Base-by-base conservation (phyloP, 2,113 vertebrate genomes). In the Hydrolagus affinis region DNA sequence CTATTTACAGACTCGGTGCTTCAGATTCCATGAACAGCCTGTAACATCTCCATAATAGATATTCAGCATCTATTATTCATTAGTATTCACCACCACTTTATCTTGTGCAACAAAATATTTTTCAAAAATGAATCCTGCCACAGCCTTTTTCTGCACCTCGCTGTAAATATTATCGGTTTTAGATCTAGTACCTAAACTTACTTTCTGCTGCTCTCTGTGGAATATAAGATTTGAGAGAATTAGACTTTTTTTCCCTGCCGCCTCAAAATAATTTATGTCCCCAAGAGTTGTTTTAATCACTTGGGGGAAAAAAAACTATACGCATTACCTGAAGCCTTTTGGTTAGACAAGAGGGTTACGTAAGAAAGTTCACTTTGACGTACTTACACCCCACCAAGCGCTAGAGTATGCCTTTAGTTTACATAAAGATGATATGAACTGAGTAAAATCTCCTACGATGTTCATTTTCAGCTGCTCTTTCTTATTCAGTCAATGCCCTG, bases 41-140 rank as follows among this genome's bases (percentile, higher is more conserved):
- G 19, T 83, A 83, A 83, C 59, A 68, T 32, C 28, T 66, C 78
- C 12, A 32, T 11, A 30, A 83, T 60, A 83, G 77, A 80, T 83
- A 83, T 11, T 21, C 25, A 66, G 60, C 62, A 83, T 83, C 17
- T 66, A 83, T 83, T 83, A 83, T 83, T 83, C 60, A 83, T 83
- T 8, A 19, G 30, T 66, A 66, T 83, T 83, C 78, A 83, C 25
- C 60, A 32, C 15, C 6, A 68, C 32, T 64, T 83, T 25, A 83
- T 17, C 62, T n/a, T 66, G 59, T 28, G 60, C 23, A 83, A 83
- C 66, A n/a, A 68, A 17, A 44, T 6, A 44, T 6, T 44, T 83
- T 76, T 68, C 11, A 64, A 32, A 83, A 66, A 83, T 66, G 62
- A 23, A 30, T 17, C 60, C 19, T 83, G 78, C 32, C 78, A 83